phyloP scores from a whole-genome alignment of 23 tunicate genomes.

The Ascidia mentula region DNA sequence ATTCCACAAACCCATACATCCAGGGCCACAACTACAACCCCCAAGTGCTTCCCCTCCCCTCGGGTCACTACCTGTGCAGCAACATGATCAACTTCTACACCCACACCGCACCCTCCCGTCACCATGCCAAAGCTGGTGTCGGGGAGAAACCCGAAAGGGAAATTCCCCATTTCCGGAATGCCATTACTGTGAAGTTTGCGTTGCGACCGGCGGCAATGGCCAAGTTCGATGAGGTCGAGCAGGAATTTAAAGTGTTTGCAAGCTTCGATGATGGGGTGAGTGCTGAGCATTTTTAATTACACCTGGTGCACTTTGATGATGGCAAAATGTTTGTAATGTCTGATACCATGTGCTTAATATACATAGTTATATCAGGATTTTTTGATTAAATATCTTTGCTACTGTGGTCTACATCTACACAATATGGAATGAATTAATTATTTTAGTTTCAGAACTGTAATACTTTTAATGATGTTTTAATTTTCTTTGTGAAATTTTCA shows the following conservation, averaged over 20 bases:
- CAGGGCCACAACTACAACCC: slow-evolving; percentile 33
- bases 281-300: not conserved
- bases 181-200: slow-evolving; percentile 34
- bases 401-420: too few species aligned
- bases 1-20: too few species aligned
- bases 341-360: too few species aligned
- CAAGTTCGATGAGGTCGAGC: slow-evolving; percentile 17
- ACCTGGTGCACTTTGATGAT: too few species aligned
- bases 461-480: too few species aligned
- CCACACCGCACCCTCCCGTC: not conserved
- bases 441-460: too few species aligned
- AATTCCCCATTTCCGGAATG: slow-evolving; percentile 29
- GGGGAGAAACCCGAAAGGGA: slow-evolving; percentile 39
- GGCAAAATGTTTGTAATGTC: too few species aligned
- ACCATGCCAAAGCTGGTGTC: not conserved
- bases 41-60: slow-evolving; percentile 26
- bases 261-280: slow-evolving; percentile 39
- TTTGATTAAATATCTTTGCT: too few species aligned
- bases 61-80: slow-evolving; percentile 36
- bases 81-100: slow-evolving; percentile 47
- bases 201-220: slow-evolving; percentile 16
- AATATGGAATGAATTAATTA: too few species aligned
- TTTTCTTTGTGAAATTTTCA: too few species aligned
- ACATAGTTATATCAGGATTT: too few species aligned
- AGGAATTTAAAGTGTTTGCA: slow-evolving; percentile 31